Evolutionary conservation across 2,113 vertebrate species (phyloP).

Genomic region (Thalassarche chlororhynchos): DNA sequence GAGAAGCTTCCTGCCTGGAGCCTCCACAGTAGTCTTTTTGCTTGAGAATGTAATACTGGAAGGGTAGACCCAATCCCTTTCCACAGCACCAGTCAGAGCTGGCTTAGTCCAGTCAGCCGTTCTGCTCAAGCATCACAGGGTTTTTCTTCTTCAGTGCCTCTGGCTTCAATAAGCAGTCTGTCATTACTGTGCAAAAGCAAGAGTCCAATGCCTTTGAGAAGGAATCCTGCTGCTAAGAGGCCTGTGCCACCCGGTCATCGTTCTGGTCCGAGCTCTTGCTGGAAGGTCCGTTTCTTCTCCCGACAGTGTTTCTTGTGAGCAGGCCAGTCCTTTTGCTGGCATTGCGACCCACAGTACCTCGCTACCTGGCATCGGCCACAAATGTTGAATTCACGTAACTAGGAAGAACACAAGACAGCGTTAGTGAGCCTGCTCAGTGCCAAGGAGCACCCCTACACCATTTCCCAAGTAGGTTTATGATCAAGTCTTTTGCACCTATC

Average conservation of each 20-base stretch:
- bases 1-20: constrained; percentile 75
- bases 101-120: constrained; percentile 52
- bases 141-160: constrained; percentile 66
- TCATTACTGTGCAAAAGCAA: constrained; percentile 68
- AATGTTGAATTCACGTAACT: constrained; percentile 95
- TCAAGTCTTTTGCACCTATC: rapidly evolving
- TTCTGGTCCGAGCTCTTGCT: constrained; percentile 92
- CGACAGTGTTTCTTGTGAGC: constrained; percentile 99
- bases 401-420: neutral
- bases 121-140: constrained; percentile 63
- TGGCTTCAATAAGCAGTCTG: constrained; percentile 68
- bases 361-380: constrained; percentile 98
- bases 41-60: constrained; percentile 70
- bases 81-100: constrained; percentile 50
- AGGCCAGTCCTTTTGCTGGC: constrained; percentile 99
- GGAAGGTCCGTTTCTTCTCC: constrained; percentile 90
- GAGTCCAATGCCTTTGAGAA: constrained; percentile 53
- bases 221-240: constrained; percentile 57
- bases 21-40: constrained; percentile 76
- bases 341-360: constrained; percentile 96
- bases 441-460: rapidly evolving
- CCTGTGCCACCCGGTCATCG: constrained; percentile 78
- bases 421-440: neutral
- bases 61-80: constrained; percentile 61
- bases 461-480: rapidly evolving